Evolutionary conservation across 2,113 vertebrate species (phyloP).

Genomic region (Oceanodroma tethys): DNA sequence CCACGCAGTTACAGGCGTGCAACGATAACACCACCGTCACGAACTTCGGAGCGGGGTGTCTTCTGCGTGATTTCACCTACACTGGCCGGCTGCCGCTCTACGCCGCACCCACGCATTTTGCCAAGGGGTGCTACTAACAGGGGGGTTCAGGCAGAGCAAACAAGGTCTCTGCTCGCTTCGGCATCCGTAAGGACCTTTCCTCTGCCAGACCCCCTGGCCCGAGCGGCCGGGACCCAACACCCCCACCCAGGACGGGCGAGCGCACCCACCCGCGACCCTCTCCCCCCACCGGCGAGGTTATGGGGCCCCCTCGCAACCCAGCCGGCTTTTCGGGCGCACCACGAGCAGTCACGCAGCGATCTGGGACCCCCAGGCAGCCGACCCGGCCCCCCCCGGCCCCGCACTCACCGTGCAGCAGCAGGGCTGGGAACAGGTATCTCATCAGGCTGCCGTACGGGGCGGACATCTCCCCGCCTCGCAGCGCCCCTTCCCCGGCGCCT

Average conservation of each 20-base stretch:
- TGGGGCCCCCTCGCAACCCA: neutral
- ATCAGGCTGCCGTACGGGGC: slow-evolving; percentile 36
- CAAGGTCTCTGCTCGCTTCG: neutral
- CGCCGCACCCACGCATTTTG: neutral
- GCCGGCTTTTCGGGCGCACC: neutral
- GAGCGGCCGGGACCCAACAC: neutral
- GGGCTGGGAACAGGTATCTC: slow-evolving; percentile 70
- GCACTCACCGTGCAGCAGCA: slow-evolving; percentile 74
- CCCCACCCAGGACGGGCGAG: neutral
- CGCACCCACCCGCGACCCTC: neutral
- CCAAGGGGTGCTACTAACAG: neutral
- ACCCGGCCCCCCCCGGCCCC: neutral
- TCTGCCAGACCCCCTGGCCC: neutral
- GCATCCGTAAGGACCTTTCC: neutral
- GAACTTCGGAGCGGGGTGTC: neutral
- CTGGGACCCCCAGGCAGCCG: neutral
- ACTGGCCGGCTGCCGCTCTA: neutral
- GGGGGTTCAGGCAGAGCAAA: neutral
- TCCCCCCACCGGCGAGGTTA: neutral
- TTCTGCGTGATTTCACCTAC: accelerated
- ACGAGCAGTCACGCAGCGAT: neutral
- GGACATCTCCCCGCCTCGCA: slow-evolving; percentile 56
- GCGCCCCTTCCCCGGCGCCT: neutral
- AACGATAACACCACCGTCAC: neutral
- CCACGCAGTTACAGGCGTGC: neutral